Percentiles rank a stretch among this genome's conserved stretches.
These are phyloP conservation scores for Megaustenia siamemsis DNA, from an alignment of 2,888 invertebrate species.

Conservation along the genomic window DNA sequence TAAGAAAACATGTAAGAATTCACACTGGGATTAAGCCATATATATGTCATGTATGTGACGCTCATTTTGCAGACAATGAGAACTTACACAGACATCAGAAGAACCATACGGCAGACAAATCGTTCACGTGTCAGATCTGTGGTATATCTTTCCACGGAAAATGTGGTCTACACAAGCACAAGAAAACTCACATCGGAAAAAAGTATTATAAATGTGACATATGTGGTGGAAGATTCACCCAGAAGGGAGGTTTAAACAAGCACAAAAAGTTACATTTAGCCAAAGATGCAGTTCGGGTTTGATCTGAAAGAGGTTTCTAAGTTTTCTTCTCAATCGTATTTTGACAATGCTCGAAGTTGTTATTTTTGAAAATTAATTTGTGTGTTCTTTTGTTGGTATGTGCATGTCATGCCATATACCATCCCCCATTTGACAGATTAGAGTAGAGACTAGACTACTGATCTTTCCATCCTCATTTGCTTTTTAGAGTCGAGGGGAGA, in stretches of 20 bases:
- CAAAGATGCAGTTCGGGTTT: too few relatives aligned
- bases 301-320: too few relatives aligned
- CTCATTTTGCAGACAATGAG: slow-evolving; percentile 43
- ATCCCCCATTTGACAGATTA: too few relatives aligned
- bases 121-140: slow-evolving; percentile 50
- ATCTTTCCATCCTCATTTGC: too few relatives aligned
- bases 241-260: neutral
- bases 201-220: neutral
- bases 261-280: too few relatives aligned
- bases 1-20: neutral
- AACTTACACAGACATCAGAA: slow-evolving; percentile 50
- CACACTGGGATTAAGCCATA: slow-evolving; percentile 51
- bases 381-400: too few relatives aligned
- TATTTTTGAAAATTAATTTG: too few relatives aligned
- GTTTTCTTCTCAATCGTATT: too few relatives aligned
- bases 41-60: slow-evolving; percentile 44
- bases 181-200: neutral
- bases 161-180: neutral
- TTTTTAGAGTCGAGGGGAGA: too few relatives aligned
- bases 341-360: too few relatives aligned
- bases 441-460: too few relatives aligned
- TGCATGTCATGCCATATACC: too few relatives aligned
- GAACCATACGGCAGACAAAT: slow-evolving; percentile 52
- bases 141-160: slow-evolving; percentile 24
- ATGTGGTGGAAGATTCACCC: neutral